Evolutionary conservation across 2,888 invertebrate species (phyloP).

Genomic region (Mechanitis messenoides): DNA sequence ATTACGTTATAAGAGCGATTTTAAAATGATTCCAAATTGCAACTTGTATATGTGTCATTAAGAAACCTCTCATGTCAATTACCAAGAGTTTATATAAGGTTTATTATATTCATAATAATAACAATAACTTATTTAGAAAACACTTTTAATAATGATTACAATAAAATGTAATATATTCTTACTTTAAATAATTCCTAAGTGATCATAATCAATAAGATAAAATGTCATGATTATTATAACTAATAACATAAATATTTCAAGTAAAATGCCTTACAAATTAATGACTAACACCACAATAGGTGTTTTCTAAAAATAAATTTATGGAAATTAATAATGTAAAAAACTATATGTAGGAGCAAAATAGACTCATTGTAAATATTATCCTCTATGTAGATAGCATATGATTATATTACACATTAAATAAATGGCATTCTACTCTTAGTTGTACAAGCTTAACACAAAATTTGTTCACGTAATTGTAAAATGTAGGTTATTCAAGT

Average conservation of each 20-base stretch:
- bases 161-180: background rate
- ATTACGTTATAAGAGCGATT: no score
- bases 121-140: background rate
- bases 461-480: background rate
- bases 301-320: no score
- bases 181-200: slow-evolving; percentile 3
- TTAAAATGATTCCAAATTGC: no score
- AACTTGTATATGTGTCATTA: no score
- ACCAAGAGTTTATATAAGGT: no score
- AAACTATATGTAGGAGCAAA: background rate
- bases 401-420: slow-evolving; percentile 1
- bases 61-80: no score
- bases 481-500: background rate
- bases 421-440: slow-evolving; percentile 5
- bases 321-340: no score
- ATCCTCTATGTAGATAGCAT: background rate
- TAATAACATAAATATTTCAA: slow-evolving; percentile 2
- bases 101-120: background rate
- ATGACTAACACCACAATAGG: background rate
- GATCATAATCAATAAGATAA: slow-evolving; percentile 5
- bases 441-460: background rate
- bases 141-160: slow-evolving; percentile 2
- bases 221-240: slow-evolving; percentile 3
- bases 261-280: background rate
- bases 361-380: background rate